Evolutionary conservation across 1,140 invertebrate genomes (phyloP), one percentile per base, ranked within the genome.

Genomic region (Nebria ingens): DNA sequence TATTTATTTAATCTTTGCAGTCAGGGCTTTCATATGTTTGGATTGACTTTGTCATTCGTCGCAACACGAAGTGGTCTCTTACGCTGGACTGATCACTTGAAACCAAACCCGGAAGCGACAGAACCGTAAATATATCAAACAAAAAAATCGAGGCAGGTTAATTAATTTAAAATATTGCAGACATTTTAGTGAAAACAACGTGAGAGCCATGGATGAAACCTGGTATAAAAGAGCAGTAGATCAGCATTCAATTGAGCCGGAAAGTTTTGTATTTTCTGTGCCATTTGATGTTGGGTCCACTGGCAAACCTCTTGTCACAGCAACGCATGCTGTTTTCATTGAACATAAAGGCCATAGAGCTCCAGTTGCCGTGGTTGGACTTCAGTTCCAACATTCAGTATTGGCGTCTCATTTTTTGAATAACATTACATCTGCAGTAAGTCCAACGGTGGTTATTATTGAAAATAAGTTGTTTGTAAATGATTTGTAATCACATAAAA

Each of bases 191-290:
- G 84, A 91, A 61, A 77, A 77, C 19, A 84, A 94, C 67, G 83
- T 82, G 1, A 78, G 84, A 59, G 89, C 92, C 0, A 91, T 89
- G 68, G 90, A 97, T 65, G 87, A 91, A 38, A 78, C 88, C 2
- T 97, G 92, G 89, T 97, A 96, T 68, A 87, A 88, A 68, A 77
- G 93, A 56, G 92, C 94, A 1, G 89, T 97, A 1, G 92, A 96
- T 69, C 90, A 93, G 64, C 87, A 93, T 61, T 71, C 79, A 0
- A 79, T 91, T 49, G 88, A 93, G 65, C 84, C 86, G 0, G 88
- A 92, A 59, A 91, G 89, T 64, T 95, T 94, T 68, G 90, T 94
- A 0, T 95, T 89, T 69, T 93, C 91, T 55, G 89, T 96, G 6
- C 90, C 92, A 2, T 93, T 89, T 64, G 82, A 89, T 65, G 86